Evolutionary conservation across 2,888 invertebrate genomes (phyloP).

Genomic region (Drosophila mayaguana): DNA sequence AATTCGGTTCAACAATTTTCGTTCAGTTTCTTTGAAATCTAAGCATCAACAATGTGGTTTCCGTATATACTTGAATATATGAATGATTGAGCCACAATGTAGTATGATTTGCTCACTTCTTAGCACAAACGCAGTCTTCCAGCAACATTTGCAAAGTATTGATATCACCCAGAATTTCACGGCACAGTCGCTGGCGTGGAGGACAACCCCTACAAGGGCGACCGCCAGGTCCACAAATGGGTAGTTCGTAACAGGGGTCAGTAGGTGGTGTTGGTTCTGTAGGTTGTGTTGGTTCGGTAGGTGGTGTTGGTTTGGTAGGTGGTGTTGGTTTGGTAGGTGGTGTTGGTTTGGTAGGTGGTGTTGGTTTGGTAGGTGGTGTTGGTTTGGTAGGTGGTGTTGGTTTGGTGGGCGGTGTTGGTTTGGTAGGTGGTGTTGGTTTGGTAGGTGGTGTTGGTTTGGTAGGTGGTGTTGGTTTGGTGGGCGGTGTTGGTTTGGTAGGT

Average conservation of each 20-base stretch:
- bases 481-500: neutral
- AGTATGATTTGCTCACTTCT: too few relatives aligned
- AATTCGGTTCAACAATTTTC: neutral
- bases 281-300: too few relatives aligned
- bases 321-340: neutral
- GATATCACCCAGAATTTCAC: neutral
- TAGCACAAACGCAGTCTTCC: neutral
- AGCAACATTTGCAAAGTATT: neutral
- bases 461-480: neutral
- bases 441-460: neutral
- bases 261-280: neutral
- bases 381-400: neutral
- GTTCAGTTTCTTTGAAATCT: neutral
- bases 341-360: neutral
- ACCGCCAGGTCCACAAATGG: constrained; percentile 5
- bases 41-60: neutral
- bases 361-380: neutral
- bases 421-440: neutral
- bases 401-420: neutral
- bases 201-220: neutral
- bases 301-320: neutral
- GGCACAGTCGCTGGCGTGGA: neutral
- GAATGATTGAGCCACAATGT: neutral
- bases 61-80: neutral
- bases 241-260: neutral